Evolutionary conservation across 2,113 vertebrate species (phyloP), one percentile per base, ranked within the genome.

Genomic region (Perca fluviatilis): DNA sequence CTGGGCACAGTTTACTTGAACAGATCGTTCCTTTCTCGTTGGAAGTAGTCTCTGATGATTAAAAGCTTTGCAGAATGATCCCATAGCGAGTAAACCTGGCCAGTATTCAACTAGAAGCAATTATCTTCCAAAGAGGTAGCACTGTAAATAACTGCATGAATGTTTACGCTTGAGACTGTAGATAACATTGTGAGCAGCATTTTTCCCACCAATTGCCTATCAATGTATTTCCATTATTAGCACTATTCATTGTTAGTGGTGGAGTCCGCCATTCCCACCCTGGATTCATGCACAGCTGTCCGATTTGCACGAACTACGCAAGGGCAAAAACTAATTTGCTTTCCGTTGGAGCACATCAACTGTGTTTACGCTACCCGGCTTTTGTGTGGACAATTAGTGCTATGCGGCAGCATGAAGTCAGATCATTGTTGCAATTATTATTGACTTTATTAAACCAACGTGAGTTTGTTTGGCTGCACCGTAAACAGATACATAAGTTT

Each of bases 41-140:
- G 57, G 54, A 66, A 60, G 21, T 27, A 19, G 36, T 57, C 33
- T 83, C 3, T 71, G 19, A 74, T 80, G 33, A 83, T 21, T 14
- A 1, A 68, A 64, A 53, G 14, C 6, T 71, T 51, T 58, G 49
- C 47, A 49, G 11, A 33, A 57, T 46, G 12, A 72, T 74, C 43
- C 53, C 2, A 19, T 19, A 43, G 18, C 4, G 2, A 72, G n/a
- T 62, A 33, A 72, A 74, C 30, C 40, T 30, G 70, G 33, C n/a
- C 14, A 64, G 70, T 30, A 46, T 69, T 76, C 1, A 40, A 61
- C n/a, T n/a, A 15, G 3, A 67, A 36, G 36, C 6, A 57, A 30
- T 43, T 8, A 11, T 50, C 40, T 23, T 54, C 15, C 33, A 61
- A 66, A 71, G 27, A 54, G 16, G 10, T 19, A 66, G 40, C 6